Conservation (phyloP, 2,888 invertebrate species). For the Tyria jacobaeae region DNA sequence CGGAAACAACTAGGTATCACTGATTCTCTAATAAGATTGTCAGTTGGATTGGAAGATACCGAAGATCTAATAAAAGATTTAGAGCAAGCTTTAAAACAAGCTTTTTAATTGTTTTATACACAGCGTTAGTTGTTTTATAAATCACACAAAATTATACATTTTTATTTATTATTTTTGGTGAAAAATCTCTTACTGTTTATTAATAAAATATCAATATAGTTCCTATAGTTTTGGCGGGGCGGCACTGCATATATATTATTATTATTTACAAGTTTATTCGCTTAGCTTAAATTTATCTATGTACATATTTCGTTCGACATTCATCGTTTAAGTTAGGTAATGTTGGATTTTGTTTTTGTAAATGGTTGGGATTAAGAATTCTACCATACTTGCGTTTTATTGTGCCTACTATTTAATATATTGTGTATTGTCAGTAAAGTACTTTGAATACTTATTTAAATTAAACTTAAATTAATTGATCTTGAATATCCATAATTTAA, state of each 20-base stretch:
- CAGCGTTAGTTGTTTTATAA: not conserved
- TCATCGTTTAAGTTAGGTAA: not conserved
- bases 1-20: constrained; percentile 92
- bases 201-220: not conserved
- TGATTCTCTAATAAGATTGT: constrained; percentile 94
- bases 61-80: constrained; percentile 95
- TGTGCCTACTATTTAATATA: not conserved
- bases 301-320: not conserved
- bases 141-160: not conserved
- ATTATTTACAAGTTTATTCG: not conserved
- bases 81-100: constrained; percentile 90
- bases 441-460: no score
- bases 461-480: not conserved
- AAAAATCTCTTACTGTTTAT: constrained; percentile 6
- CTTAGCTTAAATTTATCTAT: not conserved
- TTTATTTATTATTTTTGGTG: not conserved
- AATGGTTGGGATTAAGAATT: not conserved
- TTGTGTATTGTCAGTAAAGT: not conserved
- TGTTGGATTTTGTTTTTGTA: not conserved
- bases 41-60: constrained; percentile 95
- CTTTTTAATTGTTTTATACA: constrained; percentile 54
- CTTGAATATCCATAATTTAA: not conserved
- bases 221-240: not conserved
- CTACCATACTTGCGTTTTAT: not conserved
- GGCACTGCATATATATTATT: not conserved